Percentiles rank a stretch among this genome's conserved stretches.
Evolutionary conservation across 1,140 invertebrate genomes (phyloP).

Genomic region (Drosophila guanche): DNA sequence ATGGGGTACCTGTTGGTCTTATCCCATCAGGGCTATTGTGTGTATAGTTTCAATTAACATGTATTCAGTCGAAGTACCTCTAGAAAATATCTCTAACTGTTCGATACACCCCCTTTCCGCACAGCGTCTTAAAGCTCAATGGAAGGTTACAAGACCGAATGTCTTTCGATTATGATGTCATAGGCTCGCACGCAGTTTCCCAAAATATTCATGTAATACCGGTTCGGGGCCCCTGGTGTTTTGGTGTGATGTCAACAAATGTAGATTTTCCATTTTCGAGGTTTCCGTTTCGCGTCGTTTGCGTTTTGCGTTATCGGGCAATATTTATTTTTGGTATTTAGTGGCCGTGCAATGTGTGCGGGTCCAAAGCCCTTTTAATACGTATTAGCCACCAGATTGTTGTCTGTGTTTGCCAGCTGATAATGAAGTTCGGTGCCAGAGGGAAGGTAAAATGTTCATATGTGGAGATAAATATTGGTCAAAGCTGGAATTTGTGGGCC

Average conservation of each 20-base stretch:
- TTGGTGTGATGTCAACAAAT: slow-evolving; percentile 64
- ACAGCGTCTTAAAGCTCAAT: slow-evolving; percentile 31
- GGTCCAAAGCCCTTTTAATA: slow-evolving; percentile 29
- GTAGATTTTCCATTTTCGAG: slow-evolving; percentile 34
- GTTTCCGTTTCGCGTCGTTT: slow-evolving; percentile 32
- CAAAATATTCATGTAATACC: slow-evolving; percentile 52
- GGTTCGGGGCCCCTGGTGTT: slow-evolving; percentile 24
- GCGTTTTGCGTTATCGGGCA: slow-evolving; percentile 60
- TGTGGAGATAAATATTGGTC: slow-evolving; percentile 16
- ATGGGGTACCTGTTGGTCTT: no score
- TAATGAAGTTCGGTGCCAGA: slow-evolving; percentile 14
- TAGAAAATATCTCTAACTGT: no score
- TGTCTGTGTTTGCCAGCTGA: slow-evolving; percentile 17
- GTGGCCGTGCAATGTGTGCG: background rate
- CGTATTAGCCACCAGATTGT: slow-evolving; percentile 28
- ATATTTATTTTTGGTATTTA: slow-evolving; percentile 62
- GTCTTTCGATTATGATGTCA: slow-evolving; percentile 52
- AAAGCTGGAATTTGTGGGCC: slow-evolving; percentile 21
- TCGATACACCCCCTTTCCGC: no score
- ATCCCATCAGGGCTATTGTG: no score
- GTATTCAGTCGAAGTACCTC: no score
- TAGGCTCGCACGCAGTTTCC: slow-evolving; percentile 31
- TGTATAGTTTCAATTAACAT: no score
- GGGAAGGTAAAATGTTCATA: background rate
- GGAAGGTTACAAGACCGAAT: slow-evolving; percentile 34